Evolutionary conservation across 92 coral and sea anemone species (phyloP).

Genomic region (Epizoanthus ramosus): DNA sequence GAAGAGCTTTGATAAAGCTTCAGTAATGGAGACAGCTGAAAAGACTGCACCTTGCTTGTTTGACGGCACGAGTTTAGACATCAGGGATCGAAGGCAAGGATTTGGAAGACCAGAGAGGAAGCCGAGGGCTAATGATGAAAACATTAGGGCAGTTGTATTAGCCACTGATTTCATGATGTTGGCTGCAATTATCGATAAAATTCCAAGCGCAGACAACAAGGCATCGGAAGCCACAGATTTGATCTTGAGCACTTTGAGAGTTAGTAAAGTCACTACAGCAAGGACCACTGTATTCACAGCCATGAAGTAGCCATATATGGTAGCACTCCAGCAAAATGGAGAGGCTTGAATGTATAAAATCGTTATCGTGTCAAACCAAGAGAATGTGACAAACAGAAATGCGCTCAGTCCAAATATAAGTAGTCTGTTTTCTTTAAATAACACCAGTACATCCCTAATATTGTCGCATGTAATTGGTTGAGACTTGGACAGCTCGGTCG

Average conservation of each 20-base stretch:
- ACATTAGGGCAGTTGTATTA: conserved; percentile 54
- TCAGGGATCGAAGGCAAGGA: conserved; percentile 50
- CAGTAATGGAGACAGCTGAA: conserved; percentile 53
- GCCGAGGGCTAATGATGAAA: conserved; percentile 54
- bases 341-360: conserved; percentile 50
- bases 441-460: conserved; percentile 12
- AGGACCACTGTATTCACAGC: conserved; percentile 25
- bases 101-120: conserved; percentile 51
- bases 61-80: conserved; percentile 53
- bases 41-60: conserved; percentile 59
- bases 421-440: conserved; percentile 33
- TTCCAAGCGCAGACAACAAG: conserved; percentile 43
- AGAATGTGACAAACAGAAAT: conserved; percentile 55
- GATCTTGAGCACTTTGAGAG: conserved; percentile 46
- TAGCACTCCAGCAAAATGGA: conserved; percentile 63
- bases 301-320: conserved; percentile 51
- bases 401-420: conserved; percentile 34
- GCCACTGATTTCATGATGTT: conserved; percentile 51
- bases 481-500: conserved; percentile 8
- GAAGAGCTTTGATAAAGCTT: conserved; percentile 45
- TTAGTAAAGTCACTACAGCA: conserved; percentile 42
- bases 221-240: conserved; percentile 47
- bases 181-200: conserved; percentile 34
- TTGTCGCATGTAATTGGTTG: conserved; percentile 35
- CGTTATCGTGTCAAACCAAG: conserved; percentile 38